Percentiles rank a stretch among this genome's conserved stretches.
phyloP scores from a whole-genome alignment of 2,888 invertebrate genomes.

The Chironomus riparius region DNA sequence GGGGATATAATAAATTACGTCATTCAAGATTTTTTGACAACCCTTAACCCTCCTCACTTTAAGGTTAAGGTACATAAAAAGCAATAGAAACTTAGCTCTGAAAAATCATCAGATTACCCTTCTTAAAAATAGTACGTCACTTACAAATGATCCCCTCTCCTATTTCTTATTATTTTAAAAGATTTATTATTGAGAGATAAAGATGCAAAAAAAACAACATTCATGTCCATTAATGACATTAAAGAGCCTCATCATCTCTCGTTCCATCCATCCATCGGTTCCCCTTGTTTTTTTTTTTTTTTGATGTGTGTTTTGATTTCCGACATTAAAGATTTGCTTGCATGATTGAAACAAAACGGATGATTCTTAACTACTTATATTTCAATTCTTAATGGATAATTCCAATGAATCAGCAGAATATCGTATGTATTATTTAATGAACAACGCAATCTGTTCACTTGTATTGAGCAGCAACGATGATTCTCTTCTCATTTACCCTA shows the following conservation, averaged over 20 bases:
- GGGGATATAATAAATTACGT: no score
- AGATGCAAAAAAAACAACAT: neutral
- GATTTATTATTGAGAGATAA: neutral
- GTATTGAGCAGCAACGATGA: neutral
- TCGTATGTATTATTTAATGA: conserved; percentile 9
- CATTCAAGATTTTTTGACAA: no score
- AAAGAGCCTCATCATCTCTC: neutral
- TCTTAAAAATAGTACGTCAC: no score
- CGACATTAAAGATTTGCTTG: neutral
- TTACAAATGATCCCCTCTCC: no score
- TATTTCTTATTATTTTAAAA: neutral
- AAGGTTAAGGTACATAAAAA: no score
- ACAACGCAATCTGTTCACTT: neutral
- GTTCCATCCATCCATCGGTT: neutral
- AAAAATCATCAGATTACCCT: no score
- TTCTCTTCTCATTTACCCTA: neutral
- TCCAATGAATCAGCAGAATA: conserved; percentile 19
- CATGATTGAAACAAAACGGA: conserved; percentile 15
- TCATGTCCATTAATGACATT: conserved; percentile 15
- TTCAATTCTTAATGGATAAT: neutral
- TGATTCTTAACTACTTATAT: neutral
- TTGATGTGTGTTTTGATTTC: conserved; percentile 6
- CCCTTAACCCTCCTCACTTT: no score
- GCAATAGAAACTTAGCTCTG: no score
- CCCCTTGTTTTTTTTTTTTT: neutral